Evolutionary conservation across 2,113 vertebrate genomes (phyloP).

Genomic region (Erinaceus europaeus): DNA sequence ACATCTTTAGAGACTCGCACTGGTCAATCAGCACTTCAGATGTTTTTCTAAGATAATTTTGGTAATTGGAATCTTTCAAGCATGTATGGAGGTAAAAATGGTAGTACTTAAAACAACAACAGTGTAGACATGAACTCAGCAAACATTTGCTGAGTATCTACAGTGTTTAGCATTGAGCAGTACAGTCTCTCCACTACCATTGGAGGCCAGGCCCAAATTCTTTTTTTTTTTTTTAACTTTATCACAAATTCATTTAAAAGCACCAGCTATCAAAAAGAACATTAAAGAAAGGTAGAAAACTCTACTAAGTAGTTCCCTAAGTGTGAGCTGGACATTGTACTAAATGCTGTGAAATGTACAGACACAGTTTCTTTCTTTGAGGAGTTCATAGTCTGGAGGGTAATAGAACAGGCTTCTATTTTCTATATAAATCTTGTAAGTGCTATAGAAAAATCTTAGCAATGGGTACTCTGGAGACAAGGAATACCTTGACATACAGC

Average conservation of each 20-base stretch:
- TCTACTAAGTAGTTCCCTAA: neutral
- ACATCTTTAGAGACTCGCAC: neutral
- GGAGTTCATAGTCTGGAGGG: neutral
- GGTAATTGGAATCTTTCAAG: neutral
- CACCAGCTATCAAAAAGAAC: neutral
- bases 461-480: neutral
- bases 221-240: no score
- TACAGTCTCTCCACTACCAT: no score
- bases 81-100: neutral
- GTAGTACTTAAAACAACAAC: neutral
- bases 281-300: neutral
- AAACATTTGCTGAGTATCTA: neutral
- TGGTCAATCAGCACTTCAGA: neutral
- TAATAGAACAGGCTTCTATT: neutral
- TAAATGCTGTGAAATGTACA: neutral
- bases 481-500: neutral
- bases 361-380: neutral
- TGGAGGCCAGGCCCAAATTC: no score
- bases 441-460: neutral
- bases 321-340: neutral
- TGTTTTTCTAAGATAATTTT: conserved; percentile 3
- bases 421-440: neutral
- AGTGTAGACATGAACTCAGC: neutral
- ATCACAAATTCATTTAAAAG: neutral
- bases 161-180: neutral